Percentiles rank a stretch among this genome's conserved stretches.
Evolutionary conservation across 2,888 invertebrate genomes (phyloP).

Genomic region (Stegana nigrithorax): DNA sequence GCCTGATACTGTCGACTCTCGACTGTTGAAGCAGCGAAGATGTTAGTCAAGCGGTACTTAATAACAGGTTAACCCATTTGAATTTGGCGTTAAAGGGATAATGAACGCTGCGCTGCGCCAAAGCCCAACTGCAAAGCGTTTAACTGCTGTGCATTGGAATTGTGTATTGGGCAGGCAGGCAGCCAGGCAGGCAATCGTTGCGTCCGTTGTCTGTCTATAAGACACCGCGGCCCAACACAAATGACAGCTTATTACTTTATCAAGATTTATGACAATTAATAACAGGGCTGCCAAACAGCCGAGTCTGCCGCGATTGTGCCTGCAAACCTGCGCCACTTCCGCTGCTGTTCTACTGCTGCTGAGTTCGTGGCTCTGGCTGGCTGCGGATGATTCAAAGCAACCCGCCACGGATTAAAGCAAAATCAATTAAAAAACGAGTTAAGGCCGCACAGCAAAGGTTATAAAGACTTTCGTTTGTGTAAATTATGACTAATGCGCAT

Average conservation of each 20-base stretch:
- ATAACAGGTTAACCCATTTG: constrained; percentile 36
- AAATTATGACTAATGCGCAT: constrained; percentile 49
- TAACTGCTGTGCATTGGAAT: no score
- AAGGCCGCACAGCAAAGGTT: not conserved
- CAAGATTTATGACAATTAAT: constrained; percentile 69
- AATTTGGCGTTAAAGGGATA: no score
- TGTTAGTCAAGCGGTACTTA: constrained; percentile 24
- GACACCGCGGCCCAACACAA: constrained; percentile 13
- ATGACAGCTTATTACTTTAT: constrained; percentile 58
- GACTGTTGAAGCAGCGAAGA: not conserved
- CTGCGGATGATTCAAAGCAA: not conserved
- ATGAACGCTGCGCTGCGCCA: not conserved
- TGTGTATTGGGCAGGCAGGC: no score
- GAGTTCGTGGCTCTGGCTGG: constrained; percentile 12
- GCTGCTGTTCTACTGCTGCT: constrained; percentile 34
- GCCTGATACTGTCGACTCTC: no score
- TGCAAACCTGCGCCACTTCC: constrained; percentile 41
- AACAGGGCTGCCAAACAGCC: constrained; percentile 60
- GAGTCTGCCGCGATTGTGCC: no score
- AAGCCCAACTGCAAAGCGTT: no score
- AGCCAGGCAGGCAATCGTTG: no score
- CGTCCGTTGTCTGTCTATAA: not conserved
- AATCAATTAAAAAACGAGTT: constrained; percentile 49
- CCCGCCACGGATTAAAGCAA: constrained; percentile 12
- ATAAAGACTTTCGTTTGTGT: constrained; percentile 1